Evolutionary conservation across 2,113 vertebrate genomes (phyloP).

Genomic region (Anarhynchus alexandrinus): DNA sequence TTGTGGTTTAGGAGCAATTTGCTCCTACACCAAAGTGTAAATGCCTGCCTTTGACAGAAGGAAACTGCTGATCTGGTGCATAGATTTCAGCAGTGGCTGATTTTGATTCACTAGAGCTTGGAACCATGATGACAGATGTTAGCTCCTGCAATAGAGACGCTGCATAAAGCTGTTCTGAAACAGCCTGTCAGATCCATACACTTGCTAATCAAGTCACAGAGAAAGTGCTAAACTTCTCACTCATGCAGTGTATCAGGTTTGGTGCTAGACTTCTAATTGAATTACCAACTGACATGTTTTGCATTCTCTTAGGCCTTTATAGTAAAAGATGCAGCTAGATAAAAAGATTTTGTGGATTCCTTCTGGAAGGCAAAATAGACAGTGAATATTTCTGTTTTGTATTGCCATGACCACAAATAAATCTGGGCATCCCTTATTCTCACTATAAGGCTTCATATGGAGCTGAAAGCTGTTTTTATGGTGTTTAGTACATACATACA

Average conservation of each 20-base stretch:
- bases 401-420: background rate
- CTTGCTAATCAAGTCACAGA: background rate
- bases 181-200: background rate
- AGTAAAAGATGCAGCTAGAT: background rate
- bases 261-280: constrained; percentile 49
- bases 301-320: background rate
- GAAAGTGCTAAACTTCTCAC: background rate
- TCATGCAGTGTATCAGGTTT: background rate
- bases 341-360: background rate
- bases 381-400: background rate
- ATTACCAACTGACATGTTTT: background rate
- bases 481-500: background rate
- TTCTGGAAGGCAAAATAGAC: background rate
- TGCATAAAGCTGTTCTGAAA: background rate
- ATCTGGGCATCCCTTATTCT: background rate
- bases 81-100: background rate
- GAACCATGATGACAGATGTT: background rate
- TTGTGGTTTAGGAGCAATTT: constrained; percentile 28
- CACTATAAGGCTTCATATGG: background rate
- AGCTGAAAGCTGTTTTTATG: background rate
- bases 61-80: background rate
- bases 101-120: background rate
- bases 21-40: background rate
- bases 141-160: background rate
- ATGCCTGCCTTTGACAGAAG: background rate